Evolutionary conservation across 30 jellyfish, hydroid and myxozoan species (phyloP), one percentile per base, ranked within the genome.

Genomic region (Clytia hemisphaerica): DNA sequence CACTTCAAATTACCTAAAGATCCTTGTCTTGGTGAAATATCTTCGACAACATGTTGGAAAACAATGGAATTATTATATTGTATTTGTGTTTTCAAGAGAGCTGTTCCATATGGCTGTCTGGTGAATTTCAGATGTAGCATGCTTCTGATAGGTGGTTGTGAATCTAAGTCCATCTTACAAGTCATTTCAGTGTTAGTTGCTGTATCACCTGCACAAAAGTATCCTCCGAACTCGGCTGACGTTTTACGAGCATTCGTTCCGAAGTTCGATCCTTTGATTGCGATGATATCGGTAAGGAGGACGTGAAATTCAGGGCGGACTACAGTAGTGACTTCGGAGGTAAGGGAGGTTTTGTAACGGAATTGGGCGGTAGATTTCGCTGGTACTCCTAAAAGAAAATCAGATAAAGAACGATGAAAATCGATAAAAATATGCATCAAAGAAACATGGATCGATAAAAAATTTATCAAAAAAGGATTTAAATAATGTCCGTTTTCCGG

Each of bases 221-320:
- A 82, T 4, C 32, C 71, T 24, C 97, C 97, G 24, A 88, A 62
- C 36, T 53, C 53, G 47, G 80, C 92, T 29, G 44, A 44, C 74
- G 79, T 88, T 26, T 73, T 79, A 61, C 92, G 48, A 1, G 68
- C 18, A 26, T 26, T 71, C 7, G 45, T 35, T 2, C 91, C 58
- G 73, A 86, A 86, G 5, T 84, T 85, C 40, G 18, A 25, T 40
- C 96, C 96, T 38, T 28, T 62, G 31, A 86, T 40, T 10, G 4
- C 12, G 34, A 65, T 65, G 42, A 16, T 10, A n/a, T 34, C 71
- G 42, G 42, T 22, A 57, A 57, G n/a, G n/a, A n/a, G n/a, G n/a
- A n/a, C n/a, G n/a, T n/a, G n/a, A n/a, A n/a, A n/a, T n/a, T n/a
- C n/a, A n/a, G n/a, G n/a, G n/a, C n/a, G n/a, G n/a, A n/a, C n/a